Evolutionary conservation across 2,888 invertebrate genomes (phyloP).

Genomic region (Tolmerus cingulatus): DNA sequence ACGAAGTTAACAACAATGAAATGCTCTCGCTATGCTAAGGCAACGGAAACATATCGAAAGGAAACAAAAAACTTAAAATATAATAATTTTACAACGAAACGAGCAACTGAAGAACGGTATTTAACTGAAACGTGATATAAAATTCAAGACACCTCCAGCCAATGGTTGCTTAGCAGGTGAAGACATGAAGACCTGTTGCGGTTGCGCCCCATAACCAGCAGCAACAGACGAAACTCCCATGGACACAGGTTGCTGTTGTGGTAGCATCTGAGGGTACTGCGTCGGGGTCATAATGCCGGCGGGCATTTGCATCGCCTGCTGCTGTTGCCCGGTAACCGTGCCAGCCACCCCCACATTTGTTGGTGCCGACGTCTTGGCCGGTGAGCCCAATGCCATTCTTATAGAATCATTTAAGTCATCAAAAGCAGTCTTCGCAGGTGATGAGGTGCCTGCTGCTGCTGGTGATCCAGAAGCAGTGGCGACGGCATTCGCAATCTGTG

Average conservation of each 20-base stretch:
- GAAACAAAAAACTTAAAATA: conserved; percentile 47
- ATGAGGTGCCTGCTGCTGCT: conserved; percentile 20
- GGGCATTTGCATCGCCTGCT: conserved; percentile 46
- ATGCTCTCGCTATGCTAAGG: conserved; percentile 37
- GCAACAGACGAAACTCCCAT: conserved; percentile 42
- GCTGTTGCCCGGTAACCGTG: conserved; percentile 43
- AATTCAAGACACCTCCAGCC: conserved; percentile 58
- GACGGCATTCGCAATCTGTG: conserved; percentile 54
- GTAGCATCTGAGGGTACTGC: conserved; percentile 50
- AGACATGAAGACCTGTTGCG: conserved; percentile 52
- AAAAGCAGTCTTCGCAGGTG: conserved; percentile 70
- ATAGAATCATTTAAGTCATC: conserved; percentile 75
- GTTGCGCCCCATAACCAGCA: conserved; percentile 50
- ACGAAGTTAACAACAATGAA: conserved; percentile 46
- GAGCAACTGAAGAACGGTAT: conserved; percentile 26
- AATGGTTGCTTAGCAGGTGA: conserved; percentile 62
- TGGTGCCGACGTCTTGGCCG: conserved; percentile 47
- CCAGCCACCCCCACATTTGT: conserved; percentile 44
- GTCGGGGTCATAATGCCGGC: conserved; percentile 50
- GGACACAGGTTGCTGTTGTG: conserved; percentile 51
- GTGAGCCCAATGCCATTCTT: conserved; percentile 70
- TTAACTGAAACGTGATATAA: background rate
- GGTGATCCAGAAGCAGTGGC: background rate
- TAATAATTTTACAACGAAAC: conserved; percentile 20
- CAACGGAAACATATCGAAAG: conserved; percentile 43